Evolutionary conservation across 2,113 vertebrate species (phyloP).

Genomic region (Tupaia chinensis): DNA sequence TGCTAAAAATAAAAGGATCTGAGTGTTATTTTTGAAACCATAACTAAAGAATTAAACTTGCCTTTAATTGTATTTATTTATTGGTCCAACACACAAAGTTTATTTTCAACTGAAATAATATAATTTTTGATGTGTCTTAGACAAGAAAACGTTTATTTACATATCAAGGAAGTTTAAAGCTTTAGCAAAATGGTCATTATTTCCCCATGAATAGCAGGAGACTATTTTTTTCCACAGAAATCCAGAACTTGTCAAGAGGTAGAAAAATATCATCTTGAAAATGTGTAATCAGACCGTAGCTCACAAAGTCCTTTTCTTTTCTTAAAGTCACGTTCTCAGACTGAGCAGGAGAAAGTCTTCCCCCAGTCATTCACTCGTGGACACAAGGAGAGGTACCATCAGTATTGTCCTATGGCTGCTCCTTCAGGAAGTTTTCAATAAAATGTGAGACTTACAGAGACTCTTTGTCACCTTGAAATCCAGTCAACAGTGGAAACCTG

Average conservation of each 20-base stretch:
- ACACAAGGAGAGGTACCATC: neutral
- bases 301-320: neutral
- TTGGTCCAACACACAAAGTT: slow-evolving; percentile 1
- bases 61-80: neutral
- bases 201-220: neutral
- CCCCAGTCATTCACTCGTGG: neutral
- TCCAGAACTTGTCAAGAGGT: neutral
- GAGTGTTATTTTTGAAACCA: slow-evolving; percentile 5
- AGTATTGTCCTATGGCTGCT: neutral
- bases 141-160: neutral
- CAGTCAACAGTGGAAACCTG: neutral
- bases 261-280: neutral
- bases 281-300: neutral
- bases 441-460: neutral
- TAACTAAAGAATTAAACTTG: neutral
- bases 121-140: neutral
- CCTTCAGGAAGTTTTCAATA: neutral
- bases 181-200: neutral
- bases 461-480: neutral
- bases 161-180: neutral
- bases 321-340: neutral
- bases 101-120: slow-evolving; percentile 33
- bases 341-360: neutral
- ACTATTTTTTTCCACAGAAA: neutral
- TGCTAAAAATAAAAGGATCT: neutral